Base-by-base conservation (phyloP, 1,140 invertebrate genomes). In the Anagrus nilaparvatae region DNA sequence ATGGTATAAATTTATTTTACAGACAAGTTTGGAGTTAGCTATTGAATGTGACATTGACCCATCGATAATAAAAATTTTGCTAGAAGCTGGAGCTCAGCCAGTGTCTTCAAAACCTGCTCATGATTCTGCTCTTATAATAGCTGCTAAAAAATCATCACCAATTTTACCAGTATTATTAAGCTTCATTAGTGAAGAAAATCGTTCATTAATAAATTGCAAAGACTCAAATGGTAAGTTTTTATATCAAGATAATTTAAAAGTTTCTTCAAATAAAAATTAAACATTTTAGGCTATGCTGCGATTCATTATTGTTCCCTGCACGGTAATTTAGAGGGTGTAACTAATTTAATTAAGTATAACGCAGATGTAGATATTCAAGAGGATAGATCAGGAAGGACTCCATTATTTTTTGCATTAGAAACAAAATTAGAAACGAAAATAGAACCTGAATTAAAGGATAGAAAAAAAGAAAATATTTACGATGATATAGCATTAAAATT, bases 11-110 rank as follows among this genome's bases (percentile, higher is more conserved):
- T 12, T 43, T 31, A 14, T 30, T 40, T 51, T 51, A 6, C 20
- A 63, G 58, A 55, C 59, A 12, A 53, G 49, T 40, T 52, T 63
- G 7, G 59, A 61, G 27, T 33, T 63, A 10, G 59, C 58, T 12
- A 16, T 63, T 5, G 44, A 52, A 19, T 46, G 27, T 21, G 27
- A 52, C 3, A 27, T 40, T 5, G 41, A 46, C 24, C 14, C 17
- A 2, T 33, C 48, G 17, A 56, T 63, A 17, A 43, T 61, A 6
- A 40, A 51, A 9, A 5, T 51, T 0, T 37, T 63, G 10, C 23
- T 63, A 2, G 13, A 56, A 8, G 37, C 47, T 12, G 57, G 58
- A 27, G 59, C 57, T 1, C 45, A 56, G 7, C 57, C 59, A 12
- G 24, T 46, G 10, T 39, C 31, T n/a, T 24, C 25, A 0, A 46